Evolutionary conservation across 1,140 invertebrate species (phyloP).

Genomic region (Drosophila pseudoananassae): DNA sequence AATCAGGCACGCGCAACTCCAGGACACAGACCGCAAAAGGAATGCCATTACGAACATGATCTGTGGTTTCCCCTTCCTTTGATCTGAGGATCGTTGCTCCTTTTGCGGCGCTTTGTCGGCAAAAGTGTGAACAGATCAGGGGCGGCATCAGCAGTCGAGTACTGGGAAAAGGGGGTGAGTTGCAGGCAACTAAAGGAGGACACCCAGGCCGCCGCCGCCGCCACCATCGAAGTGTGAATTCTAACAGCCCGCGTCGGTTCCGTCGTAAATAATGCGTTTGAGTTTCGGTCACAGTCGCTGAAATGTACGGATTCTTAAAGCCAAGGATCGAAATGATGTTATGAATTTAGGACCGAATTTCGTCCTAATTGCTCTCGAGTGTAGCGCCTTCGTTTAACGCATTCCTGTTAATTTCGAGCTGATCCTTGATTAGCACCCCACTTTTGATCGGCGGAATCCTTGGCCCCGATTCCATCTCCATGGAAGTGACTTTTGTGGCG

Average conservation of each 20-base stretch:
- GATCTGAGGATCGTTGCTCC: slow-evolving; percentile 11
- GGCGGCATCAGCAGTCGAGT: slow-evolving; percentile 6
- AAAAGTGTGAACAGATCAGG: slow-evolving; percentile 41
- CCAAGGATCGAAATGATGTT: slow-evolving; percentile 8
- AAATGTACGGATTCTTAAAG: slow-evolving; percentile 69
- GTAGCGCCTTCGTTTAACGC: slow-evolving; percentile 66
- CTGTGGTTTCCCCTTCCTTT: slow-evolving; percentile 60
- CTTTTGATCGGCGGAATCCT: slow-evolving; percentile 43
- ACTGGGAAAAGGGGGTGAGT: slow-evolving; percentile 1
- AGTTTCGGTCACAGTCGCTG: slow-evolving; percentile 51
- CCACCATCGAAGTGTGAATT: slow-evolving; percentile 75
- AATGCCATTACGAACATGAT: slow-evolving; percentile 76
- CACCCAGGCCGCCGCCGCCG: slow-evolving; percentile 61
- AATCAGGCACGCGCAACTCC: slow-evolving; percentile 56
- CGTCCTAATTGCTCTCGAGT: slow-evolving; percentile 48
- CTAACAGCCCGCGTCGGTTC: slow-evolving; percentile 67
- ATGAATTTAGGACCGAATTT: too few relatives aligned
- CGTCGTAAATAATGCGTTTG: slow-evolving; percentile 72
- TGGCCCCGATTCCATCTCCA: slow-evolving; percentile 13
- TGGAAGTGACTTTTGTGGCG: slow-evolving; percentile 37
- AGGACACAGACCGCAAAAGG: slow-evolving; percentile 56
- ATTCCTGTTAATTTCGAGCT: slow-evolving; percentile 71
- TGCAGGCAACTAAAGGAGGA: slow-evolving; percentile 42
- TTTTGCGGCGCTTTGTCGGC: slow-evolving; percentile 74
- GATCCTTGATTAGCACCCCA: slow-evolving; percentile 68